Conservation (phyloP, 2,888 invertebrate species). For the Diogma glabrata region DNA sequence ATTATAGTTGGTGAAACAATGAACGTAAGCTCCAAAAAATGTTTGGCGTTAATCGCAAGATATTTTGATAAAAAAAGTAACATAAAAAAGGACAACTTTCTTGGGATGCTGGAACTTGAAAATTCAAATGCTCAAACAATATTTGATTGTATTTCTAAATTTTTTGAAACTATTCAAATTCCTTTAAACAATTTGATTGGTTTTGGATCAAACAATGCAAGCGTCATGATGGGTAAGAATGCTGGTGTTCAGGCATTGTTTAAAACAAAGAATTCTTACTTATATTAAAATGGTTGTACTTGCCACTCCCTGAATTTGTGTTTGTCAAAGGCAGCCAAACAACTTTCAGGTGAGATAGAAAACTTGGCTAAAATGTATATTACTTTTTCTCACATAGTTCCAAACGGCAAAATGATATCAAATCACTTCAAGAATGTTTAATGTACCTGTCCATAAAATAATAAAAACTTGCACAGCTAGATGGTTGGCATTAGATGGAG, state of each 20-base stretch:
- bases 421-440: slow-evolving; percentile 23
- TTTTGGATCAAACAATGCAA: not conserved
- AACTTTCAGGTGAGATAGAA: not conserved
- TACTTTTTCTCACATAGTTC: slow-evolving; percentile 23
- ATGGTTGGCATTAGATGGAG: not conserved
- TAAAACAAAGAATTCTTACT: not conserved
- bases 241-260: not conserved
- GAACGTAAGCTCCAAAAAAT: not conserved
- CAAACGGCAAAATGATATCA: slow-evolving; percentile 22
- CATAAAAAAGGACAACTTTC: not conserved
- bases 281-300: not conserved
- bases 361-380: no score
- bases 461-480: slow-evolving; percentile 22
- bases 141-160: not conserved
- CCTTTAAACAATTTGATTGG: not conserved
- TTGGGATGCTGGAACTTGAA: slow-evolving; percentile 15
- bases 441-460: slow-evolving; percentile 23
- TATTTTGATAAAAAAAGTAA: slow-evolving; percentile 3
- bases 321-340: not conserved
- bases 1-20: slow-evolving; percentile 7
- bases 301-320: not conserved
- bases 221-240: not conserved
- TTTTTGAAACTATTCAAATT: not conserved
- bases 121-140: slow-evolving; percentile 18
- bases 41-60: not conserved